Evolutionary conservation across 1,140 invertebrate species (phyloP), one percentile per base, ranked within the genome.

Genomic region (Zaprionus gabonicus): DNA sequence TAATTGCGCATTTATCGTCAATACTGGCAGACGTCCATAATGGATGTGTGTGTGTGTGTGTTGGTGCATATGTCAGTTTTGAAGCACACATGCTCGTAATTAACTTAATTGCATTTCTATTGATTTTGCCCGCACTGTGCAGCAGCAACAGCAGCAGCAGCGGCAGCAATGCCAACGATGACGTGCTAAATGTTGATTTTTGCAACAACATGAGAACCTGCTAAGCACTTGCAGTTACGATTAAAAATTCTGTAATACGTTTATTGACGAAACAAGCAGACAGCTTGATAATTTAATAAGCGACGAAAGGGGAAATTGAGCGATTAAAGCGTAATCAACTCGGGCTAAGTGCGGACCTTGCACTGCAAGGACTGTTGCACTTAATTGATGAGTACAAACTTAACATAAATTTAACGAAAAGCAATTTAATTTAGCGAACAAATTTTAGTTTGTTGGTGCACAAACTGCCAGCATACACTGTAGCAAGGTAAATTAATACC

Each of bases 1-100:
- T 90, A 90, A 90, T 90, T 90, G 86, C 65, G 60, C 85, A 90
- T 90, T 82, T 90, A 90, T 85, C 67, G 84, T 81, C 71, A 80
- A 85, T 85, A 57, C 25, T 25, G 36, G 9, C 38, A 46, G 12
- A 31, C 59, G 7, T 28, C 15, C 53, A 34, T 25, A 25, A 25
- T 25, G 10, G 3, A 25, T n/a, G 23, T 23, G 23, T 23, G 23
- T 23, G 23, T 51, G 10, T 51, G 46, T 51, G 46, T 49, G 20
- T 49, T 23, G 20, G 20, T 49, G 17, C 46, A 49, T 49, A 49
- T 49, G 46, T 71, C 56, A 73, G 65, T 68, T 82, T 78, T 65
- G 44, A 56, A 82, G 73, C 76, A 71, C 68, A 80, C 71, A 87
- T 80, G 76, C 64, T 46, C 36, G 80, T 69, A 78, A 87, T 87